Base-by-base conservation (phyloP, 2,113 vertebrate genomes). In the Pollachius pollachius region DNA sequence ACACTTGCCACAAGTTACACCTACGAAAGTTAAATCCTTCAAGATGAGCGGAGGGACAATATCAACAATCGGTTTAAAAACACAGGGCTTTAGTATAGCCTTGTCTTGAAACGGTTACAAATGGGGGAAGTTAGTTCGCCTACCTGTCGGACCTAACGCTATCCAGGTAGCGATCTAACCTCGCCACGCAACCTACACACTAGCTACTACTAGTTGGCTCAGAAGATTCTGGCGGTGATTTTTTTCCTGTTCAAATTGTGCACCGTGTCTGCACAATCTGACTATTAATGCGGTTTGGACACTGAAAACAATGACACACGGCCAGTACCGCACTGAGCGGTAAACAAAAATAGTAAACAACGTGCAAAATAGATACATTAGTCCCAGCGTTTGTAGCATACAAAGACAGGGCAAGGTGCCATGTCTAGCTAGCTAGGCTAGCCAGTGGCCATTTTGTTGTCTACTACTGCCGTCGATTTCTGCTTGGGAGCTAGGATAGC, bases 401-500 rank as follows among this genome's bases (percentile, higher is more conserved):
- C 87, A 90, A 91, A 88, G 89, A 85, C 83, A 69, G 85, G 85
- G 86, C 85, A 78, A 67, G 73, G 71, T 87, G 85, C 83, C 84
- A 86, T 80, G 76, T 72, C 67, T 69, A 79, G 85, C 83, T 77
- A 72, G 81, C 81, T 17, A 6, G 12, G 77, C 76, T 87, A 88
- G 79, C 85, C 87, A 83, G 92, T 88, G 88, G 92, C 92, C 92
- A 93, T 93, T 90, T 93, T 93, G 91, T 92, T 90, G 90, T 78
- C 81, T 77, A 72, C 83, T 23, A 54, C 41, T 65, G 56, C 41
- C 73, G 69, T 68, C 68, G 70, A 15, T 67, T 41, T 71, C 66
- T 62, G 82, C 64, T 30, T 13, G 75, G 82, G 76, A 81, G 71
- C 80, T 76, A 77, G 77, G 63, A 57, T 34, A 27, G 67, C 67